Base-by-base conservation (phyloP, 2,888 invertebrate species). In the Spodoptera picta region DNA sequence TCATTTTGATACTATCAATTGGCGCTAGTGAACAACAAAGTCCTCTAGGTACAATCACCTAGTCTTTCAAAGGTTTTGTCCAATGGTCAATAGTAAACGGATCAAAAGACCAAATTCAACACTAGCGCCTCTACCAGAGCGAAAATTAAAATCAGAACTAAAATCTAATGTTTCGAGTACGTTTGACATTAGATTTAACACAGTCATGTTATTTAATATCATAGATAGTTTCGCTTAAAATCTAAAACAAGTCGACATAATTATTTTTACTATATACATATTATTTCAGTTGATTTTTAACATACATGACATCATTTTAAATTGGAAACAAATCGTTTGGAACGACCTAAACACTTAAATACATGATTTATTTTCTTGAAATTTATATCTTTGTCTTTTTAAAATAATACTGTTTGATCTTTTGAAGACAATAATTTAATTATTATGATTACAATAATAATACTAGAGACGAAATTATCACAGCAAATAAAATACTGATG, bases 401-500 rank as follows among this genome's bases (percentile, higher is more conserved):
- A 0, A 59, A 59, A 59, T 73, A 73, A 73, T 73, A 68, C 58
- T 73, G 57, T 49, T 55, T 1, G 11, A 60, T 72, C 68, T 72
- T 73, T 63, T 47, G 36, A 72, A 73, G 68, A 73, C 52, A 55
- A 36, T 48, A 58, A 57, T 61, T 50, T 11, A 31, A 23, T n/a
- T 52, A 12, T 65, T 62, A 54, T 47, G 61, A 63, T 46, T 56
- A 60, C 49, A 50, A 7, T 63, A 60, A 65, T 63, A 73, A 56
- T 58, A 69, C 73, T 69, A 59, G 3, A 62, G 50, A 45, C 69
- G 58, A 69, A 78, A 69, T 64, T 78, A 78, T 78, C 78, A 78
- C 78, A 78, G 79, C 60, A 78, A 78, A 67, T 63, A 59, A 75
- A 65, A 71, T 77, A 77, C 62, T 59, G 57, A 52, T 49, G 3